phyloP scores from a whole-genome alignment of 2,113 vertebrate genomes.

The Pachycephala philippinensis region DNA sequence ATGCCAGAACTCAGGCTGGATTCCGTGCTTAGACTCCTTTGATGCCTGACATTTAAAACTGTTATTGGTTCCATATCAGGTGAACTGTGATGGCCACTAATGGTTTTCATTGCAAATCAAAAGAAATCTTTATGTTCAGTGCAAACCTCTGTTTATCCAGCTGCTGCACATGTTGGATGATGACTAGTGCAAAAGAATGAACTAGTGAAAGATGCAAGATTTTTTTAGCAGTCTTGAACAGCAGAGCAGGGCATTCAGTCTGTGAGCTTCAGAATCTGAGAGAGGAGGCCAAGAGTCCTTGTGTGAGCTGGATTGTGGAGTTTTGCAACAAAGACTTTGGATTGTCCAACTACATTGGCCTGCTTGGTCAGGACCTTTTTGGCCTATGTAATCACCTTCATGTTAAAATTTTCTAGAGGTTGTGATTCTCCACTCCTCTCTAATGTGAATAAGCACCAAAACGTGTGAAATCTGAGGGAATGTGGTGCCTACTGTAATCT shows the following conservation, averaged over 20 bases:
- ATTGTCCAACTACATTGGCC: not conserved
- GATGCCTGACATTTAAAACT: not conserved
- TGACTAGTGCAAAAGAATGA: not conserved
- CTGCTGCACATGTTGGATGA: not conserved
- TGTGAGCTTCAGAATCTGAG: not conserved
- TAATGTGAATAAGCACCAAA: not conserved
- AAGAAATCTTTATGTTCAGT: not conserved
- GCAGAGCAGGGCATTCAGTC: not conserved
- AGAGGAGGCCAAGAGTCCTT: not conserved
- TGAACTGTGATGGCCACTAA: not conserved
- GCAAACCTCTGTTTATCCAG: slow-evolving; percentile 19
- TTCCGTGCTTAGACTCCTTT: not conserved
- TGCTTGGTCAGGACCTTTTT: not conserved
- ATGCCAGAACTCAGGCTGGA: not conserved
- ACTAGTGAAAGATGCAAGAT: not conserved
- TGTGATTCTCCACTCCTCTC: not conserved
- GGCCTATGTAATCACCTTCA: not conserved
- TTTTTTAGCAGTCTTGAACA: not conserved
- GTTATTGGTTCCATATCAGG: not conserved
- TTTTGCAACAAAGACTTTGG: not conserved
- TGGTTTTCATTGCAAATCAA: slow-evolving; percentile 25
- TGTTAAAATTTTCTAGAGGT: not conserved
- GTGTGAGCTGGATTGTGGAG: not conserved
- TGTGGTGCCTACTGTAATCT: not conserved
- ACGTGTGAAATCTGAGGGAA: not conserved